A percentile compares a stretch with the other conserved stretches of the same genome.
Conservation (phyloP, 2,113 vertebrate genomes). For the Spheniscus mendiculus region DNA sequence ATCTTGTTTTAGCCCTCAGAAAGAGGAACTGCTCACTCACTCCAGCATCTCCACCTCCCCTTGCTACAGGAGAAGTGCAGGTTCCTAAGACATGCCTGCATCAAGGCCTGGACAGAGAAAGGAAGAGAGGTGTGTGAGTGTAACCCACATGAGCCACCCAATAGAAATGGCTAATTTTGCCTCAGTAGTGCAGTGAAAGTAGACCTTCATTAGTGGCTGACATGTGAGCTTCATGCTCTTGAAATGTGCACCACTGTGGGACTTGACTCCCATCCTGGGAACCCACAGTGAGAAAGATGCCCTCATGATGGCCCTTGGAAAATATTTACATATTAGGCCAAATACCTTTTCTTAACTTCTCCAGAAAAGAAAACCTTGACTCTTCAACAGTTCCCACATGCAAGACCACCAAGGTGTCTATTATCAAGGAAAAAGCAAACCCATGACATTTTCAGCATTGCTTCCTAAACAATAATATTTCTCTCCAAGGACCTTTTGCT, state of each 20-base stretch:
- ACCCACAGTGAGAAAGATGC: not conserved
- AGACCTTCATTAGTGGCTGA: not conserved
- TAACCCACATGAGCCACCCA: not conserved
- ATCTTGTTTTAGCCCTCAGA: too few species aligned
- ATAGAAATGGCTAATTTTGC: not conserved
- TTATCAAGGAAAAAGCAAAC: not conserved
- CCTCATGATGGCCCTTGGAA: not conserved
- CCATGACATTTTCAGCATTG: not conserved
- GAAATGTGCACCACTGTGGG: not conserved
- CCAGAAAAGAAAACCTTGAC: not conserved
- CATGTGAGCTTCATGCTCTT: not conserved
- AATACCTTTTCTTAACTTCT: not conserved
- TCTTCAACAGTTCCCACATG: not conserved
- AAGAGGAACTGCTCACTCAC: too few species aligned
- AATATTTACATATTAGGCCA: not conserved
- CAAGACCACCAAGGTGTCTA: not conserved
- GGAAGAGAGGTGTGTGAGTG: too few species aligned
- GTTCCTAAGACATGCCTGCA: not conserved
- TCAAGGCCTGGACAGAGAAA: not conserved
- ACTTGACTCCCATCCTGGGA: not conserved
- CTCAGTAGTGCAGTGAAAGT: not conserved
- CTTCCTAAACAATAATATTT: not conserved
- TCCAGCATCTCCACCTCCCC: too few species aligned
- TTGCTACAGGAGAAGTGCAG: too few species aligned
- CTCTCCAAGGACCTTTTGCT: not conserved